Evolutionary conservation across 2,797 vertebrate species (phyloP).

Genomic region (Lutra lutra): DNA sequence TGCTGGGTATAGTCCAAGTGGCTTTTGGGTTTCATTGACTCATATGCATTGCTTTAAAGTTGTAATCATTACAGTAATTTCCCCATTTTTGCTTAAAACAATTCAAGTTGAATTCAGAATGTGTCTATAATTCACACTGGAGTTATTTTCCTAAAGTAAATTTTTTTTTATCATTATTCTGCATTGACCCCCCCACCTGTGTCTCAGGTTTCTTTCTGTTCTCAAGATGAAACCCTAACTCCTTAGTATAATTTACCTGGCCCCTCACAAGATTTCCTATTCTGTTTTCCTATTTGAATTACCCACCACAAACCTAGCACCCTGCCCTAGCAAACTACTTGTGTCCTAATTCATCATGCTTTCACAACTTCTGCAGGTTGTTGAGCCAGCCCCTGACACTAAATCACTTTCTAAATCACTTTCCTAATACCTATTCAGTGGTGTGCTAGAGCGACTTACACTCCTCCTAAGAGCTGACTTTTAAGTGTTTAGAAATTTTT

Average conservation of each 20-base stretch:
- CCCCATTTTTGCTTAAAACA: background rate
- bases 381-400: background rate
- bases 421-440: background rate
- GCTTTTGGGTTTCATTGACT: background rate
- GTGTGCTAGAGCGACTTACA: background rate
- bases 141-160: conserved; percentile 1
- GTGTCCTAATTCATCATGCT: background rate
- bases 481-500: background rate
- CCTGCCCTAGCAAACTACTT: background rate
- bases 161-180: background rate
- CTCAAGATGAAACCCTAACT: background rate
- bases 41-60: background rate
- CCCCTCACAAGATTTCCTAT: background rate
- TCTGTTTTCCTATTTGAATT: background rate
- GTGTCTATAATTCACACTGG: background rate
- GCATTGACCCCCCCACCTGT: background rate
- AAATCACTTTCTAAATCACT: background rate
- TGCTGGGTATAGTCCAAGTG: background rate
- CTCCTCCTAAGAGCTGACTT: background rate
- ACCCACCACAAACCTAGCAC: background rate
- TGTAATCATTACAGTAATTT: background rate
- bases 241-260: background rate
- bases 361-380: background rate
- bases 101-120: background rate
- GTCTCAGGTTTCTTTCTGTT: background rate